Evolutionary conservation across 2,888 invertebrate genomes (phyloP).

Genomic region (Pecten maximus): DNA sequence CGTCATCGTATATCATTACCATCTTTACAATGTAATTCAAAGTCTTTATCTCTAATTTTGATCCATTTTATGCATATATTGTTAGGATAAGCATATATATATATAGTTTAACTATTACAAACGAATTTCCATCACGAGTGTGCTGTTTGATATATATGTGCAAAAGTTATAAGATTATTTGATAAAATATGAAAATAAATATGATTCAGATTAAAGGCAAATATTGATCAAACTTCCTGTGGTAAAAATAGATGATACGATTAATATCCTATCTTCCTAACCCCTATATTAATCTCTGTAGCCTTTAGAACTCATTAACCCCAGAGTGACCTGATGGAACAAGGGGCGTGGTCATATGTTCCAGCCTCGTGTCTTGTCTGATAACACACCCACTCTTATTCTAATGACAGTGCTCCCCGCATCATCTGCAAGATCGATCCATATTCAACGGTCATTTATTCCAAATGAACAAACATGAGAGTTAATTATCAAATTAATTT

Average conservation of each 20-base stretch:
- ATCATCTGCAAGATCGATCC: not conserved
- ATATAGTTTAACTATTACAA: too few species aligned
- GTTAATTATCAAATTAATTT: constrained; percentile 30
- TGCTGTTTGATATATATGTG: too few species aligned
- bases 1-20: too few species aligned
- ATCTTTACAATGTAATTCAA: too few species aligned
- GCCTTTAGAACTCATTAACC: not conserved
- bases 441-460: constrained; percentile 30
- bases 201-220: not conserved
- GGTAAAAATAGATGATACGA: not conserved
- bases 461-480: constrained; percentile 33
- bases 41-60: too few species aligned
- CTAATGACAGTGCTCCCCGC: not conserved
- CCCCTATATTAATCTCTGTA: not conserved
- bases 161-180: too few species aligned
- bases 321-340: not conserved
- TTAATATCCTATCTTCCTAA: not conserved
- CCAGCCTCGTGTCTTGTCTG: not conserved
- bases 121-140: too few species aligned
- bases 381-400: not conserved
- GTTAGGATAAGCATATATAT: too few species aligned
- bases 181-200: too few species aligned
- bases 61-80: too few species aligned
- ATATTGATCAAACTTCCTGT: not conserved
- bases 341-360: not conserved